Conservation (phyloP, 2,797 vertebrate species). For the Champsocephalus esox region DNA sequence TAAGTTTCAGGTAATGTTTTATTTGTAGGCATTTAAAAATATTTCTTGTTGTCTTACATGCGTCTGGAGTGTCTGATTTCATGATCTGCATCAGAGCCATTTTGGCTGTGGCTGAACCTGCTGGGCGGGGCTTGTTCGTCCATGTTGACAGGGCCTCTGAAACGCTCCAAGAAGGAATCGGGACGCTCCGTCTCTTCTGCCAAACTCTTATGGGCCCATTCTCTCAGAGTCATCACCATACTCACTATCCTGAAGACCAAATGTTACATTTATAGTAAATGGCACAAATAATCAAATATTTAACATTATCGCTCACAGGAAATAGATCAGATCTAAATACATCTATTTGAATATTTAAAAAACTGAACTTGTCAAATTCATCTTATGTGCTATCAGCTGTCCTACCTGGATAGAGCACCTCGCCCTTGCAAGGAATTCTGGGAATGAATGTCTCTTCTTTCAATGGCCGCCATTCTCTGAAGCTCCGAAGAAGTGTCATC, state of each 20-base stretch:
- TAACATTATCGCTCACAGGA: not conserved
- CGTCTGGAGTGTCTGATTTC: slow-evolving; percentile 55
- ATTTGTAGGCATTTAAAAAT: accelerated
- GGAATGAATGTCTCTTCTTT: slow-evolving; percentile 70
- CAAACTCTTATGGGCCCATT: slow-evolving; percentile 92
- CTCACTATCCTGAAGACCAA: slow-evolving; percentile 83
- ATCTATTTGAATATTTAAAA: not conserved
- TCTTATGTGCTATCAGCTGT: not conserved
- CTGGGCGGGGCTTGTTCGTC: slow-evolving; percentile 82
- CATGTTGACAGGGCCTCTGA: slow-evolving; percentile 84
- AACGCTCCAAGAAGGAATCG: slow-evolving; percentile 94
- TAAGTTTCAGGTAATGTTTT: not conserved
- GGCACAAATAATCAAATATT: not conserved
- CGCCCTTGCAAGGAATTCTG: slow-evolving; percentile 79
- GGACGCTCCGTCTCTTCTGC: slow-evolving; percentile 87
- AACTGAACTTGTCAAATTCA: not conserved
- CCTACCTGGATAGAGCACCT: slow-evolving; percentile 84
- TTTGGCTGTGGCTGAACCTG: slow-evolving; percentile 75
- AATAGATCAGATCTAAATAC: not conserved
- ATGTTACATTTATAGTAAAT: not conserved
- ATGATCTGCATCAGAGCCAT: slow-evolving; percentile 60
- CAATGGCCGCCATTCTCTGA: slow-evolving; percentile 81
- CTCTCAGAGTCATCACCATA: slow-evolving; percentile 90
- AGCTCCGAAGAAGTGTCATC: slow-evolving; percentile 89
- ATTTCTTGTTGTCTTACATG: slow-evolving; percentile 70